phyloP scores from a whole-genome alignment of 2,797 vertebrate species.

The Ctenopoma multispine region DNA sequence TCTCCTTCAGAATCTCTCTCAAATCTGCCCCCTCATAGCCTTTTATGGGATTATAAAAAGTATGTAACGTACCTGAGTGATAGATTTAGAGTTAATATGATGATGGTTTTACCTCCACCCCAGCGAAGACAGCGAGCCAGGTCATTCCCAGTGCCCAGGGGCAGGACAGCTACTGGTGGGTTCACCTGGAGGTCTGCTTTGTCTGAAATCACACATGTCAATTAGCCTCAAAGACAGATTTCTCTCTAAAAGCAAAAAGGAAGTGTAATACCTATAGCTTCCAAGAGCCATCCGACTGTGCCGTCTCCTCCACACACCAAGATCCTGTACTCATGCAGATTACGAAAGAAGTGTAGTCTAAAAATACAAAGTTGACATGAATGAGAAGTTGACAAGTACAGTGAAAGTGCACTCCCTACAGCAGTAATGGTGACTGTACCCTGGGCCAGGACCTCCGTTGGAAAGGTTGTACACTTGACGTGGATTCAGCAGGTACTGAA shows the following conservation, averaged over 20 bases:
- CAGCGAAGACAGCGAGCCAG: slow-evolving; percentile 94
- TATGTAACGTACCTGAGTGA: not conserved
- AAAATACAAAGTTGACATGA: slow-evolving; percentile 25
- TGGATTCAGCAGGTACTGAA: slow-evolving; percentile 93
- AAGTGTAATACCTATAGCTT: slow-evolving; percentile 88
- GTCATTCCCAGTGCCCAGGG: slow-evolving; percentile 95
- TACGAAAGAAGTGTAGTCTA: slow-evolving; percentile 92
- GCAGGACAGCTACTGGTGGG: slow-evolving; percentile 91
- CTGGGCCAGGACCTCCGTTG: slow-evolving; percentile 88
- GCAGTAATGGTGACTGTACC: slow-evolving; percentile 77
- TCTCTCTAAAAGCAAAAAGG: slow-evolving; percentile 30
- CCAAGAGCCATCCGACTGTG: slow-evolving; percentile 95
- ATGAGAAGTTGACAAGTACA: not conserved
- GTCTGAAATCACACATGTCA: slow-evolving; percentile 81
- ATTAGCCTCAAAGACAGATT: slow-evolving; percentile 1
- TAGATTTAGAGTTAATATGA: not conserved
- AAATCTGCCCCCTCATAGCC: slow-evolving; percentile 93
- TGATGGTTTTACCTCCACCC: slow-evolving; percentile 90
- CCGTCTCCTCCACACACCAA: slow-evolving; percentile 95
- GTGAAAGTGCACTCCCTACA: not conserved
- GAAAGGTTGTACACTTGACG: slow-evolving; percentile 92
- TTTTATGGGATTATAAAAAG: slow-evolving; percentile 51
- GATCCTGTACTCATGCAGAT: slow-evolving; percentile 87
- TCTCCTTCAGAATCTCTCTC: slow-evolving; percentile 88
- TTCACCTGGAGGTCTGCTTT: slow-evolving; percentile 85